Evolutionary conservation across 2,797 vertebrate genomes (phyloP).

Genomic region (Taenioides sp.): DNA sequence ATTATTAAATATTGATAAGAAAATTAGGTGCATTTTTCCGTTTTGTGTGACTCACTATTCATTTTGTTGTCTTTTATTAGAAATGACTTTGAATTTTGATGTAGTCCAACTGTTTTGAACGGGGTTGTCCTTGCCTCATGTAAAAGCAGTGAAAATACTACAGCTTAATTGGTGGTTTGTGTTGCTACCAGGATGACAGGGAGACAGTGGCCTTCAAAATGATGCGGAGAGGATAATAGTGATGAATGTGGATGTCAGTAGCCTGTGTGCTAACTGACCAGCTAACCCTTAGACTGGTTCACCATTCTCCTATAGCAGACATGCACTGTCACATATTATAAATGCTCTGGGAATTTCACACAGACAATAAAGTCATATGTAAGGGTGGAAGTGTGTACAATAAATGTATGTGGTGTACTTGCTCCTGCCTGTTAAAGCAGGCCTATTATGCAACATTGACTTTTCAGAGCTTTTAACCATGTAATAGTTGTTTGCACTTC

Average conservation of each 20-base stretch:
- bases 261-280: slow-evolving; percentile 13
- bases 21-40: neutral
- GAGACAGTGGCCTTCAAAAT: slow-evolving; percentile 12
- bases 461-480: too few species aligned
- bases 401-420: too few species aligned
- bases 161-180: slow-evolving; percentile 31
- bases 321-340: slow-evolving; percentile 11
- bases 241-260: slow-evolving; percentile 40
- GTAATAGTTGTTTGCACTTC: too few species aligned
- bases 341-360: neutral
- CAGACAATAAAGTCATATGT: too few species aligned
- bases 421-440: too few species aligned
- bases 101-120: slow-evolving; percentile 6
- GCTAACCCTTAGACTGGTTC: slow-evolving; percentile 21
- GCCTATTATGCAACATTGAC: too few species aligned
- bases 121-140: neutral
- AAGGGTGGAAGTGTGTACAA: too few species aligned
- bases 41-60: neutral
- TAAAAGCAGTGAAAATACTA: too few species aligned
- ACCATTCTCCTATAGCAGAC: neutral
- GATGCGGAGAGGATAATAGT: slow-evolving; percentile 38
- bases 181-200: slow-evolving; percentile 19
- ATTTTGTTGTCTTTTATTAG: slow-evolving; percentile 3
- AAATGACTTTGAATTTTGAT: slow-evolving; percentile 15
- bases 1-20: neutral